phyloP scores from a whole-genome alignment of 2,888 invertebrate species.

The Marronus borbonicus region DNA sequence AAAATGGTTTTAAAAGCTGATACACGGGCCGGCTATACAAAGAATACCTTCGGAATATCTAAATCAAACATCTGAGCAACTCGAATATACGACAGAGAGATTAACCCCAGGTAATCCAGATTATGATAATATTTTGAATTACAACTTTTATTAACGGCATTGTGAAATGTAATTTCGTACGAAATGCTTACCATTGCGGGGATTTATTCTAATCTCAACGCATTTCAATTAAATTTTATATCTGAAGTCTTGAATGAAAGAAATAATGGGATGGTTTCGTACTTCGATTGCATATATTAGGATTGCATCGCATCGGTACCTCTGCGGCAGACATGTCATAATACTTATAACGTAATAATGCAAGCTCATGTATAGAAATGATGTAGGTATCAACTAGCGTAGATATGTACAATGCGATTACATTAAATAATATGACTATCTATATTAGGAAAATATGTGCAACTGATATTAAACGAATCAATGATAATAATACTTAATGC shows the following conservation, averaged over 20 bases:
- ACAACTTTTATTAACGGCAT: constrained; percentile 42
- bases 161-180: constrained; percentile 35
- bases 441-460: constrained; percentile 11
- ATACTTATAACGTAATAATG: constrained; percentile 8
- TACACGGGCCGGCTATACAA: neutral
- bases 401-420: neutral
- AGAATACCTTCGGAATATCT: constrained; percentile 12
- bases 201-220: constrained; percentile 24
- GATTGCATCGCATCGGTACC: constrained; percentile 15
- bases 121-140: constrained; percentile 45
- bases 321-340: constrained; percentile 11
- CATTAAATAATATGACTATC: constrained; percentile 14
- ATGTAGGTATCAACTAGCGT: neutral
- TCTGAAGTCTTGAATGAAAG: constrained; percentile 7
- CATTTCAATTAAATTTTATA: constrained; percentile 42
- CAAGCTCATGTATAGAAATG: constrained; percentile 4
- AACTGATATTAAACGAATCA: neutral
- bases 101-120: constrained; percentile 39
- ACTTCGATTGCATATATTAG: constrained; percentile 32
- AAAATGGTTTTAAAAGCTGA: constrained; percentile 15
- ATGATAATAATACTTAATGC: neutral
- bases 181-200: constrained; percentile 5
- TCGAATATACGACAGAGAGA: constrained; percentile 5
- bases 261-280: constrained; percentile 9
- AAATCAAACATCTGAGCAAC: constrained; percentile 29